Evolutionary conservation across 2,888 invertebrate genomes (phyloP).

Genomic region (Pelosia muscerda): DNA sequence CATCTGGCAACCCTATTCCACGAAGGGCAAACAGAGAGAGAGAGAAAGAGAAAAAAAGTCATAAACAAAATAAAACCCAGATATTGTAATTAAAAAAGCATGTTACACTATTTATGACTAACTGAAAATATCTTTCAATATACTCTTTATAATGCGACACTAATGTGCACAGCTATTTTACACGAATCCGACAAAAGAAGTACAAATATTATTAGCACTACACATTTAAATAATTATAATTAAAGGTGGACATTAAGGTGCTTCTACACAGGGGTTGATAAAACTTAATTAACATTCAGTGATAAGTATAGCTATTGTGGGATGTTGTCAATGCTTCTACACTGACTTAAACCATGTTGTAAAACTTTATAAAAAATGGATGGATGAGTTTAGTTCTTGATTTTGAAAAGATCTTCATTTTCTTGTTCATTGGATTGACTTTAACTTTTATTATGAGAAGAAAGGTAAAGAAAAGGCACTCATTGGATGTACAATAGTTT

Average conservation of each 20-base stretch:
- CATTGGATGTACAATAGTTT: background rate
- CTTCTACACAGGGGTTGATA: background rate
- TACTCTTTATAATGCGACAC: constrained; percentile 66
- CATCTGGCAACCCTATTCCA: too few relatives aligned
- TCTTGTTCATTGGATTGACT: background rate
- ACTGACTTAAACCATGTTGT: background rate
- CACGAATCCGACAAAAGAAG: constrained; percentile 63
- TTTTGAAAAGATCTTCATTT: background rate
- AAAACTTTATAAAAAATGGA: background rate
- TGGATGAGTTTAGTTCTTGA: background rate
- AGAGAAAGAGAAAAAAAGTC: constrained; percentile 17
- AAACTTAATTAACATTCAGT: background rate
- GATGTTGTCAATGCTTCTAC: background rate
- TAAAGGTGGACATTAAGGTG: constrained; percentile 19
- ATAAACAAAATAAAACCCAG: constrained; percentile 67
- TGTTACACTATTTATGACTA: constrained; percentile 81
- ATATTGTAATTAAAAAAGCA: constrained; percentile 77
- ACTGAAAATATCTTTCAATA: constrained; percentile 76
- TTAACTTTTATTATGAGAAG: background rate
- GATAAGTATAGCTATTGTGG: background rate
- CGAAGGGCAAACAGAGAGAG: background rate
- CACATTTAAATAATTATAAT: constrained; percentile 22
- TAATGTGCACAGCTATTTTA: constrained; percentile 78
- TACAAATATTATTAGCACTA: constrained; percentile 36
- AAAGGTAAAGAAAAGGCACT: background rate